Percentiles rank a stretch among this genome's conserved stretches.
Evolutionary conservation across 2,888 invertebrate genomes (phyloP).

Genomic region (Allolobophora icterica): DNA sequence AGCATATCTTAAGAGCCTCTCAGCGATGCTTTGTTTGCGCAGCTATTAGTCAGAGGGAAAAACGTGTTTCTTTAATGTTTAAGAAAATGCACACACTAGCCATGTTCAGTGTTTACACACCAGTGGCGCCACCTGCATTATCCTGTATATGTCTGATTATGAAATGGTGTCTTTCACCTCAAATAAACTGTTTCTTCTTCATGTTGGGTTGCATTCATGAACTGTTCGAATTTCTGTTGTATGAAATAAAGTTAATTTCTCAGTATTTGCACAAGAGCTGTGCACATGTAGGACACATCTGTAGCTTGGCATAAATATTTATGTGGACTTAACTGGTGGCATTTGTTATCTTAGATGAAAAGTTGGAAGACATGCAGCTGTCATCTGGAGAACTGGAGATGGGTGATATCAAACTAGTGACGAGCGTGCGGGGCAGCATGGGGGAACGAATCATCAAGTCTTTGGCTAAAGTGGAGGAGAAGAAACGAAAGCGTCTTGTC

Average conservation of each 20-base stretch:
- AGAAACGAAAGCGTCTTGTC: slow-evolving; percentile 60
- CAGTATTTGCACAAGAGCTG: neutral
- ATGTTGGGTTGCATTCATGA: neutral
- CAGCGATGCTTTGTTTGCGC: no score
- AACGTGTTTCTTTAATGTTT: no score
- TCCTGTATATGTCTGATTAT: no score
- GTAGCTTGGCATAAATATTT: neutral
- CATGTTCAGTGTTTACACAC: no score
- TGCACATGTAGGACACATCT: neutral
- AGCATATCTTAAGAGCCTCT: no score
- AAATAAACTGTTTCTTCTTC: no score
- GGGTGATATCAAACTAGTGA: slow-evolving; percentile 46
- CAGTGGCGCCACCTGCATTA: no score
- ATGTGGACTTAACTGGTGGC: neutral
- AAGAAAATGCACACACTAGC: no score
- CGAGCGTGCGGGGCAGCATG: slow-evolving; percentile 63
- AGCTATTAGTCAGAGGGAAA: no score
- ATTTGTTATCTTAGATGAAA: neutral
- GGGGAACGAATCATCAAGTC: slow-evolving; percentile 63
- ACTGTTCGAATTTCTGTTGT: neutral
- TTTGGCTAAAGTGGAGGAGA: slow-evolving; percentile 63
- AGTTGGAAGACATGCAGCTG: neutral
- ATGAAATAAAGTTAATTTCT: neutral
- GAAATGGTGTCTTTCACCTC: no score
- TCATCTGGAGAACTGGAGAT: slow-evolving; percentile 32